Percentiles rank a stretch among this genome's conserved stretches.
These are phyloP conservation scores for Aurelia coerulea DNA, from an alignment of 30 jellyfish, hydroid and myxozoan genomes.

Conservation along the genomic window DNA sequence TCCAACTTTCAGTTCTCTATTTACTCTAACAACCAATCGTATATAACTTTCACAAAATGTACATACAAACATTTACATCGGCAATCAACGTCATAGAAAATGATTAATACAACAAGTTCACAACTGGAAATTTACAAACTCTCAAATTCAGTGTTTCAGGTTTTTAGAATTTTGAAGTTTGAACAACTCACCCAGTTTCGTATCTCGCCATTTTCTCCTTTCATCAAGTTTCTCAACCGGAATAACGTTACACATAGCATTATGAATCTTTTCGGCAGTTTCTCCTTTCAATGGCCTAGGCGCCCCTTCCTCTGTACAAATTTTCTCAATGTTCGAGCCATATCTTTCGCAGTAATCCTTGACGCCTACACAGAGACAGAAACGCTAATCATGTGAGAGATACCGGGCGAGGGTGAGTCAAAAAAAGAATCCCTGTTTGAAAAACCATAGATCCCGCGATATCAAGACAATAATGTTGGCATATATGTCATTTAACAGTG, in stretches of 20 bases:
- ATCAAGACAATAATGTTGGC: no score
- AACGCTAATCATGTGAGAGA: neutral
- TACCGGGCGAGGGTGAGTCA: no score
- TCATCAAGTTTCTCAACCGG: conserved; percentile 82
- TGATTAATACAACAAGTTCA: no score
- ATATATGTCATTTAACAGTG: no score
- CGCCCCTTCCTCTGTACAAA: conserved; percentile 82
- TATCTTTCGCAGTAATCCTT: conserved; percentile 94
- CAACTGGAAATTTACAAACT: no score
- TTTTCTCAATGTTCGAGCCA: conserved; percentile 76
- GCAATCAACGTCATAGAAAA: no score
- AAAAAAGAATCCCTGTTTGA: no score
- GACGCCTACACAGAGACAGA: conserved; percentile 59
- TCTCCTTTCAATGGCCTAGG: conserved; percentile 75
- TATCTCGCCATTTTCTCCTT: conserved; percentile 85
- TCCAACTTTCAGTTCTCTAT: no score
- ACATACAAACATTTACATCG: no score
- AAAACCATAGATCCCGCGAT: no score
- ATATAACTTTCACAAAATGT: no score
- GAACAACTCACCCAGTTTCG: conserved; percentile 77
- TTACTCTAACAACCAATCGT: no score
- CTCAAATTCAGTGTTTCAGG: neutral
- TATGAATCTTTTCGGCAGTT: conserved; percentile 83
- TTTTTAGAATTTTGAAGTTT: conserved; percentile 20
- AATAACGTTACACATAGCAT: conserved; percentile 80